phyloP scores from a whole-genome alignment of 2,888 invertebrate genomes.

The Molanna angustata region DNA sequence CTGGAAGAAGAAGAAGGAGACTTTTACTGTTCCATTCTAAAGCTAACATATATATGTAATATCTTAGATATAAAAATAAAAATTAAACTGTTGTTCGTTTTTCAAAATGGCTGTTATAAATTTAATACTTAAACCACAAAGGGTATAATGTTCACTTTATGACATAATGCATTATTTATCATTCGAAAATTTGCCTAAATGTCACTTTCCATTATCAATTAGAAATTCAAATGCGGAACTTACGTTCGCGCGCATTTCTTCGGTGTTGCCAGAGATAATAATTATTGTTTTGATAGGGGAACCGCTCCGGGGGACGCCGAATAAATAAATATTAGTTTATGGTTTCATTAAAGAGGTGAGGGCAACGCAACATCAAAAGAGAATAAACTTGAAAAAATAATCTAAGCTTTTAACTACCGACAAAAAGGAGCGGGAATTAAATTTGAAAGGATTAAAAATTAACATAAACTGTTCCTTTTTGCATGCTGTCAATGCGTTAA shows the following conservation, averaged over 20 bases:
- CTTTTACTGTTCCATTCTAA: no score
- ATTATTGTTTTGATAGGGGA: slow-evolving; percentile 29
- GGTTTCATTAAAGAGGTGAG: slow-evolving; percentile 27
- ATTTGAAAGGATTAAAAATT: slow-evolving; percentile 31
- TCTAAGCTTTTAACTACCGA: slow-evolving; percentile 11
- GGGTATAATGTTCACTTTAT: no score
- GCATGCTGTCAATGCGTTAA: slow-evolving; percentile 16
- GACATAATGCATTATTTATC: no score
- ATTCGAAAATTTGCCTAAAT: slow-evolving; percentile 1
- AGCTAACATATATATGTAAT: no score
- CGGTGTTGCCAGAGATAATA: slow-evolving; percentile 22
- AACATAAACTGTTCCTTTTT: slow-evolving; percentile 26
- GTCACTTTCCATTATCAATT: slow-evolving; percentile 1
- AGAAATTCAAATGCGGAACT: neutral
- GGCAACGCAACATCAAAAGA: slow-evolving; percentile 21
- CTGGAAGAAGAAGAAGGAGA: no score
- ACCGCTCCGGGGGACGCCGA: slow-evolving; percentile 10
- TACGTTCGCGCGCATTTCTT: slow-evolving; percentile 11
- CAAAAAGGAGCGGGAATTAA: slow-evolving; percentile 3
- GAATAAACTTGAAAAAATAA: slow-evolving; percentile 20
- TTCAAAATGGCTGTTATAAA: no score
- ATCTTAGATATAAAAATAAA: no score
- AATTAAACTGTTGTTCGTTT: no score
- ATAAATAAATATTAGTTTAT: slow-evolving; percentile 31
- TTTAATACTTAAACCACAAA: no score